Evolutionary conservation across 2,888 invertebrate genomes (phyloP).

Genomic region (Metellina segmentata): DNA sequence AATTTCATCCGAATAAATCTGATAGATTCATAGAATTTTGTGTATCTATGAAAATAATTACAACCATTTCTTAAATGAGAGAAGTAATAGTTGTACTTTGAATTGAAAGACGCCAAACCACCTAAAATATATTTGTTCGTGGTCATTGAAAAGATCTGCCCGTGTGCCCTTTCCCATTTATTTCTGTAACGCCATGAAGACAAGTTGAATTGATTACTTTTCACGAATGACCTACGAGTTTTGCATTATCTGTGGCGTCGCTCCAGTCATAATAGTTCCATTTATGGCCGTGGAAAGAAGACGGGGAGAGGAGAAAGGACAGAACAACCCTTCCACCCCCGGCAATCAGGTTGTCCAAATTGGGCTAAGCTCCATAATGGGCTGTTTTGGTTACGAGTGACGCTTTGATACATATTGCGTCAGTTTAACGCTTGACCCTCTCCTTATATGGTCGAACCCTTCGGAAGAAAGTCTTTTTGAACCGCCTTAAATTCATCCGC

Average conservation of each 20-base stretch:
- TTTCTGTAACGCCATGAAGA: background rate
- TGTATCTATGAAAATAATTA: no score
- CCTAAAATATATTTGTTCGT: no score
- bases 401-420: no score
- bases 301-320: conserved; percentile 1
- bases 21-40: no score
- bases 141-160: background rate
- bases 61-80: no score
- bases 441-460: conserved; percentile 37
- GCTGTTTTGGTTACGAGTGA: no score
- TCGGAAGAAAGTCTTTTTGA: background rate
- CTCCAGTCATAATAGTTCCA: conserved; percentile 20
- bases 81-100: no score
- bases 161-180: background rate
- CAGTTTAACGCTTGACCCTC: conserved; percentile 7
- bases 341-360: conserved; percentile 26
- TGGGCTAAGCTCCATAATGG: background rate
- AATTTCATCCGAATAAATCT: no score
- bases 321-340: conserved; percentile 46
- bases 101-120: no score
- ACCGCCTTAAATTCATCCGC: background rate
- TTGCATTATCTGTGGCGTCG: no score
- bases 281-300: conserved; percentile 14
- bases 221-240: conserved; percentile 3
- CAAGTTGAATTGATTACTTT: background rate